These are phyloP conservation scores for Camptogramma bilineatum DNA, from an alignment of 2,888 invertebrate species.

Conservation along the genomic window DNA sequence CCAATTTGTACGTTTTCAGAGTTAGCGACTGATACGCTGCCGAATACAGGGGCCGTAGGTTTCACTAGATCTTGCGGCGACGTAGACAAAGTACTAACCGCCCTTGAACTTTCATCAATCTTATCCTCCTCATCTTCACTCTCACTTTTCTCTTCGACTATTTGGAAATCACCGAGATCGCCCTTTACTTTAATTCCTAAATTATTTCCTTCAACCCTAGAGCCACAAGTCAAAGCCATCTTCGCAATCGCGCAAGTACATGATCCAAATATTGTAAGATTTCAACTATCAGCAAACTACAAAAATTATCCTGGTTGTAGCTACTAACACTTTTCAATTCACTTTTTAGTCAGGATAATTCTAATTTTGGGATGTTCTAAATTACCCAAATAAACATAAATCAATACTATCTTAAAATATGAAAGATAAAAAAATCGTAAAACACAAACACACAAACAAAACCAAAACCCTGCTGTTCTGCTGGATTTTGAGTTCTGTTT, in stretches of 20 bases:
- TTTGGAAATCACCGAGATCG: conserved; percentile 67
- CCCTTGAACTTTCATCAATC: conserved; percentile 35
- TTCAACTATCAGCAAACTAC: neutral
- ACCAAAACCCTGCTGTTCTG: too few species aligned
- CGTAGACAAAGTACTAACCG: conserved; percentile 49
- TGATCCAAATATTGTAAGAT: conserved; percentile 18
- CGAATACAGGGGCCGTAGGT: conserved; percentile 66
- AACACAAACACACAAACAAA: too few species aligned
- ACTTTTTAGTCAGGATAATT: too few species aligned
- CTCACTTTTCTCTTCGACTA: conserved; percentile 63
- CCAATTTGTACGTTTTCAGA: conserved; percentile 91
- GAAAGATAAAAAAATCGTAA: too few species aligned
- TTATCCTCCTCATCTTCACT: conserved; percentile 55
- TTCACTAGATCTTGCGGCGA: conserved; percentile 58
- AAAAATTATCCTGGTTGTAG: neutral
- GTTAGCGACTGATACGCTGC: conserved; percentile 87
- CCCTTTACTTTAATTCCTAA: conserved; percentile 65
- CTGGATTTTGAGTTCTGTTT: too few species aligned
- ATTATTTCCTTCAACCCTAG: conserved; percentile 46
- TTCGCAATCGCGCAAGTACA: conserved; percentile 34
- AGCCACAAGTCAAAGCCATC: conserved; percentile 58
- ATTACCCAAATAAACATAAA: too few species aligned
- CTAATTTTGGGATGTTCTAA: too few species aligned
- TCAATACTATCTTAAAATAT: too few species aligned
- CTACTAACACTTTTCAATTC: too few species aligned